Evolutionary conservation across 2,113 vertebrate genomes (phyloP).

Genomic region (Hassar affinis): DNA sequence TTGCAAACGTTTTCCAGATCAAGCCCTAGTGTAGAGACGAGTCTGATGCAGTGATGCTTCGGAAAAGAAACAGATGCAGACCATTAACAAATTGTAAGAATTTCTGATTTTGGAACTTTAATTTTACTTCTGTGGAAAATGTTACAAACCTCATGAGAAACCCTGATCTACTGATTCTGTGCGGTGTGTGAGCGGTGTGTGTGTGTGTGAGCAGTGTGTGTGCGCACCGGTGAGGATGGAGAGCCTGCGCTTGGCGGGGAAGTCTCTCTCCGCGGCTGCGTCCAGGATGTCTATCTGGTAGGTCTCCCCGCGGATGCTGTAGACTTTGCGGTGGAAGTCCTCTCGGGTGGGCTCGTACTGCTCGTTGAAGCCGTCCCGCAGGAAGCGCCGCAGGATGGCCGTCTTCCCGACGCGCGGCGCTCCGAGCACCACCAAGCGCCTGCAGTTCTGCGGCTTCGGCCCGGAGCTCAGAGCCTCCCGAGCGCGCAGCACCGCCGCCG

Average conservation of each 20-base stretch:
- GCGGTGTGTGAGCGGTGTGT: not conserved
- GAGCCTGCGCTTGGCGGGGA: conserved; percentile 74
- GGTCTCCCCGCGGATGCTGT: conserved; percentile 71
- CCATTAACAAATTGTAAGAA: too few relatives aligned
- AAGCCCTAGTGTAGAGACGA: too few relatives aligned
- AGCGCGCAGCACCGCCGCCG: conserved; percentile 50
- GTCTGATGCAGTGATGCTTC: too few relatives aligned
- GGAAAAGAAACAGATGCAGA: too few relatives aligned
- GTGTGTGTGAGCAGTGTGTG: not conserved
- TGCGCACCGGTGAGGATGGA: conserved; percentile 75
- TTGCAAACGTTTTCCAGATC: too few relatives aligned
- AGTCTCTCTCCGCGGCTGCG: conserved; percentile 71
- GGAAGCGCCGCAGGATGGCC: conserved; percentile 72
- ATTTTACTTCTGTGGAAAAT: not conserved
- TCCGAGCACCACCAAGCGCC: conserved; percentile 75
- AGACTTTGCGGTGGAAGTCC: conserved; percentile 75
- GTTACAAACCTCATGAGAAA: too few relatives aligned
- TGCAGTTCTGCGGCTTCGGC: conserved; percentile 71
- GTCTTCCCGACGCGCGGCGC: conserved; percentile 76
- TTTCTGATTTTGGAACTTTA: too few relatives aligned
- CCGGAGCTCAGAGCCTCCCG: conserved; percentile 45
- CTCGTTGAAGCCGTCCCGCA: conserved; percentile 72
- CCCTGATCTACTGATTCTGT: too few relatives aligned
- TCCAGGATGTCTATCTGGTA: conserved; percentile 77
- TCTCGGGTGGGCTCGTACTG: conserved; percentile 74